Evolutionary conservation across 2,113 vertebrate species (phyloP), one percentile per base, ranked within the genome.

Genomic region (Nothocercus julius): DNA sequence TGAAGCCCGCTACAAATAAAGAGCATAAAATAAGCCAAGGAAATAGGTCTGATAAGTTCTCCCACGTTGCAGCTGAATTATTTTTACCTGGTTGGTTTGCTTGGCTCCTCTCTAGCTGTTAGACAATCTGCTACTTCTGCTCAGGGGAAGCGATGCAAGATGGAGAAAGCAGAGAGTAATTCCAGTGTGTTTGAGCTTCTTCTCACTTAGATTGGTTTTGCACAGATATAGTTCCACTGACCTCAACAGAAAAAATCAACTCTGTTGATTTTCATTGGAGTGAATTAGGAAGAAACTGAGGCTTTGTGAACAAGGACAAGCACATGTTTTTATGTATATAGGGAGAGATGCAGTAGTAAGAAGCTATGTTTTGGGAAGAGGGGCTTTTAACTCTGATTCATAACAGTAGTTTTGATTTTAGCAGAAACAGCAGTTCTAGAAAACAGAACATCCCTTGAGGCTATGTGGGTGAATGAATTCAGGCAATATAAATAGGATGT

Each of bases 401-500:
- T 25, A 74, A 16, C 11, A 38, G 1, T 9, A 42, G 64, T 28
- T 67, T 0, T 3, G 5, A 56, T 76, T 94, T 73, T 85, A 96
- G 47, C 54, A 92, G 67, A 84, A 94, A 88, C 21, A 45, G 20
- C 74, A 92, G 20, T 75, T 86, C 88, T 45, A 34, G 45, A 82
- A 90, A 84, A 7, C 58, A 76, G 30, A 88, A 28, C 30, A 44
- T 53, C 74, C 67, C 92, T 82, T 74, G 77, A 86, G 88, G 66
- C 8, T 0, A 0, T 49, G 70, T 56, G 93, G 70, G 47, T 84
- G 74, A 90, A 69, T 42, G 32, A 76, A 30, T 69, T 92, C 63
- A 93, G 96, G 73, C 75, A 93, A 82, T 62, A 88, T 45, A 72
- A 78, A 82, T 27, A 83, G 87, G 80, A 85, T 86, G 24, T 63